Conservation (phyloP, 2,797 vertebrate species). For the Sus cebifrons region DNA sequence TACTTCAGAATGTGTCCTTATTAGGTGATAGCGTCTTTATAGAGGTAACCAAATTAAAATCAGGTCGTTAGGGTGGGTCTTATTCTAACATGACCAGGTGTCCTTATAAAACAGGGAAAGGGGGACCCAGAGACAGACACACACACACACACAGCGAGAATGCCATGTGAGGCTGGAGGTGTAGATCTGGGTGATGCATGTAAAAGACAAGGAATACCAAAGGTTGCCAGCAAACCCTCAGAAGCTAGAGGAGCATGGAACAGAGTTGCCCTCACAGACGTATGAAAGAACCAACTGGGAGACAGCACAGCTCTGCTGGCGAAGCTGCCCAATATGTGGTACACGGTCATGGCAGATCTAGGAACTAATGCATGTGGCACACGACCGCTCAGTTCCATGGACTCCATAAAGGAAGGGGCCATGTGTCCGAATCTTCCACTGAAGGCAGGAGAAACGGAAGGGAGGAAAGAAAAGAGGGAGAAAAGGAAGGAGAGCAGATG, state of each 20-base stretch:
- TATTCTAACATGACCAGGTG: not conserved
- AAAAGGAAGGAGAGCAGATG: not conserved
- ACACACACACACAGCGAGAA: not conserved
- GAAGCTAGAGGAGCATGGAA: not conserved
- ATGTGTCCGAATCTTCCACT: not conserved
- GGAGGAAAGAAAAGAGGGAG: not conserved
- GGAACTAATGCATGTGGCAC: accelerated
- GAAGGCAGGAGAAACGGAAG: not conserved
- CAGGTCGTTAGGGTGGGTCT: not conserved
- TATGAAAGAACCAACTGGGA: not conserved
- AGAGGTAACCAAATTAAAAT: not conserved
- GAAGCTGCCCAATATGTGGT: not conserved
- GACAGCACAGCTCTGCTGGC: not conserved
- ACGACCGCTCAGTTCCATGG: not conserved
- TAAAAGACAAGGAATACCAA: not conserved
- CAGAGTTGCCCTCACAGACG: not conserved
- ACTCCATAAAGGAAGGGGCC: not conserved
- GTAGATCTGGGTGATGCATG: not conserved
- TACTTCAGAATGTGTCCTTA: not conserved
- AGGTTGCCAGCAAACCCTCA: not conserved
- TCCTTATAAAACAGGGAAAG: not conserved
- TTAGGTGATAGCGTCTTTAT: not conserved
- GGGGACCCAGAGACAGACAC: not conserved
- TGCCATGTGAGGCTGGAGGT: not conserved
- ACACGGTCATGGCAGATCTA: not conserved